These are phyloP conservation scores for Ditula angustiorana DNA, from an alignment of 2,888 invertebrate species.

Conservation along the genomic window DNA sequence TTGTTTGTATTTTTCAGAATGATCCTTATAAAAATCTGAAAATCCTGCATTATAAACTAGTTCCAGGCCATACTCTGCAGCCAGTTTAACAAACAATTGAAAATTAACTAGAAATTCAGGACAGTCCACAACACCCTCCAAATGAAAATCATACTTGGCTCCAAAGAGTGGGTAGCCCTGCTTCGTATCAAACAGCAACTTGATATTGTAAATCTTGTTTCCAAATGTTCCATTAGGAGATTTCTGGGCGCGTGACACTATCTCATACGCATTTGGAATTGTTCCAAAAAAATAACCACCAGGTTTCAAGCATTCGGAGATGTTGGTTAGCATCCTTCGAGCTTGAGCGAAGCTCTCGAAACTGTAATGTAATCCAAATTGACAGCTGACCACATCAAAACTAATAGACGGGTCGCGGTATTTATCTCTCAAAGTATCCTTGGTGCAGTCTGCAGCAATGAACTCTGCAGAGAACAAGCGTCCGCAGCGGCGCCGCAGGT, in stretches of 20 bases:
- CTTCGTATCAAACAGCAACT: conserved; percentile 88
- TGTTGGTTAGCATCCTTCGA: conserved; percentile 96
- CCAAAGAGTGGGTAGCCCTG: conserved; percentile 94
- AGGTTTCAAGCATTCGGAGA: conserved; percentile 93
- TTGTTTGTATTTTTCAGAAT: conserved; percentile 71
- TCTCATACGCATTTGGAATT: conserved; percentile 96
- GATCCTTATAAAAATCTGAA: conserved; percentile 90
- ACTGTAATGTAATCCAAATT: conserved; percentile 99
- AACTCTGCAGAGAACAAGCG: conserved; percentile 94
- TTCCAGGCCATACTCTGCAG: conserved; percentile 89
- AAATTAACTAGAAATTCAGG: conserved; percentile 99
- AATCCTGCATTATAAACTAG: conserved; percentile 90
- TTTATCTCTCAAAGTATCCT: conserved; percentile 90
- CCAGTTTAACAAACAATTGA: conserved; percentile 91
- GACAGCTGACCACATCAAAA: conserved; percentile 97
- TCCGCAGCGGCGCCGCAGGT: conserved; percentile 82
- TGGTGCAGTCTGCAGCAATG: conserved; percentile 96
- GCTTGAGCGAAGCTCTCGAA: conserved; percentile 96
- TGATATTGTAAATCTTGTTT: conserved; percentile 91
- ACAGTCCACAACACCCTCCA: conserved; percentile 98
- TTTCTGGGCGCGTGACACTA: conserved; percentile 90
- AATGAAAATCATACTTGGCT: conserved; percentile 96
- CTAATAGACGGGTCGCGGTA: conserved; percentile 91
- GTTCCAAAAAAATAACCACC: conserved; percentile 99
- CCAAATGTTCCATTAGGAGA: conserved; percentile 88